Evolutionary conservation across 2,888 invertebrate species (phyloP).

Genomic region (Callinectes sapidus): DNA sequence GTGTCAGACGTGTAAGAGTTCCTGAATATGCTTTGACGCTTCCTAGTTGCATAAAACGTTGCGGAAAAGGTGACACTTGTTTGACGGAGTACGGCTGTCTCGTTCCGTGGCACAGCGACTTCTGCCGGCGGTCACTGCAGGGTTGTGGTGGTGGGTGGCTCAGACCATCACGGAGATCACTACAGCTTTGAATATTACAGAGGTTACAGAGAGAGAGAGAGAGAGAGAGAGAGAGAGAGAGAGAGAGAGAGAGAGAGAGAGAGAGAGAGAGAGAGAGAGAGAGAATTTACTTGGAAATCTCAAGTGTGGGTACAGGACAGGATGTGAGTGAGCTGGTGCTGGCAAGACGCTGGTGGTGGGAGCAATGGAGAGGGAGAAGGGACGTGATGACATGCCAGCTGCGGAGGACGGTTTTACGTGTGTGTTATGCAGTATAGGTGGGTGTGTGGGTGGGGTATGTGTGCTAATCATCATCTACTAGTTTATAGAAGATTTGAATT

Average conservation of each 20-base stretch:
- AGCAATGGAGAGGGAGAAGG: background rate
- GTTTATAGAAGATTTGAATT: too few relatives aligned
- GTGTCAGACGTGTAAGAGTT: background rate
- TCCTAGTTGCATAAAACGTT: background rate
- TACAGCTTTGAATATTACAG: background rate
- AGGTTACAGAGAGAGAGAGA: background rate
- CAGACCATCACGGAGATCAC: background rate
- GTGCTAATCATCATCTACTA: too few relatives aligned
- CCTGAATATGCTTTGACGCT: background rate
- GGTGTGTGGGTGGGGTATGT: background rate
- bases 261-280: background rate
- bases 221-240: background rate
- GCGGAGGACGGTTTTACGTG: background rate
- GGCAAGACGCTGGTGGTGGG: background rate
- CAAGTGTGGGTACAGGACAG: too few relatives aligned
- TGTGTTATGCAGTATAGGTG: background rate
- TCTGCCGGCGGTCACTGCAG: background rate
- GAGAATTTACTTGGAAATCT: background rate
- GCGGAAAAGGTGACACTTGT: background rate
- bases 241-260: background rate
- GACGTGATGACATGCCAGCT: background rate
- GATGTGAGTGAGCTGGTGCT: background rate
- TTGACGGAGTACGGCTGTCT: background rate
- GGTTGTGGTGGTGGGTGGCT: background rate
- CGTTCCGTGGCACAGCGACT: background rate